A percentile compares a stretch with the other conserved stretches of the same genome.
Evolutionary conservation across 2,797 vertebrate genomes (phyloP).

Genomic region (Bradypodion pumilum): DNA sequence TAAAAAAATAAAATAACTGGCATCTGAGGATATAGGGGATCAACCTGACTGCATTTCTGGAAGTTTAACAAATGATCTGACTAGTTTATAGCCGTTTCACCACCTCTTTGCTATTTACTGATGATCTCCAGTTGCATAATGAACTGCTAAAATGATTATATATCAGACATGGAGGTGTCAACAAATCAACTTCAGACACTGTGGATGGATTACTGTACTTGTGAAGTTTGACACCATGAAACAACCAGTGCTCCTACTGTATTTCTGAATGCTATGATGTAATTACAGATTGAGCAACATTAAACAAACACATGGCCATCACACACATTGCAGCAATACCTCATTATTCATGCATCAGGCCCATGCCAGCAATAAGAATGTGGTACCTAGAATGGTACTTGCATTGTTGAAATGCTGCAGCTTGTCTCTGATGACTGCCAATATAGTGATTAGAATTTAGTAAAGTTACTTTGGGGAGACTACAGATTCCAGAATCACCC

Average conservation of each 20-base stretch:
- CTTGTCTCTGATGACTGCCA: background rate
- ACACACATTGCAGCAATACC: background rate
- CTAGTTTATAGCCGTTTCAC: background rate
- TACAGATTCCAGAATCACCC: no score
- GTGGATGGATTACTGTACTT: background rate
- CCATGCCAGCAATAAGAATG: fast-evolving
- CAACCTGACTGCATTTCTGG: background rate
- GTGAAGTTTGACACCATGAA: constrained; percentile 20
- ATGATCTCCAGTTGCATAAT: background rate
- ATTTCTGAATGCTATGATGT: constrained; percentile 34
- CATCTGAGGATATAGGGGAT: no score
- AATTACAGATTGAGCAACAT: background rate
- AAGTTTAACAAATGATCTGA: background rate
- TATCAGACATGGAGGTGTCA: constrained; percentile 12
- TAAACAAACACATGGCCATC: background rate
- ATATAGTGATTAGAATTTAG: background rate
- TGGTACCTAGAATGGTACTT: background rate
- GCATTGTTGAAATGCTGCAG: background rate
- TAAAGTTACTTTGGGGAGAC: no score
- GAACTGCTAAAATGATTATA: background rate
- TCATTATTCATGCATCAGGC: background rate
- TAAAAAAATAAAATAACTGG: no score
- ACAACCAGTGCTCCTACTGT: constrained; percentile 40
- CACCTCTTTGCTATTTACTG: background rate
- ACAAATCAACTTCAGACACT: constrained; percentile 30